Percentiles rank a stretch among this genome's conserved stretches.
Conservation (phyloP, 2,797 vertebrate genomes). For the Leucoraja ocellata region DNA sequence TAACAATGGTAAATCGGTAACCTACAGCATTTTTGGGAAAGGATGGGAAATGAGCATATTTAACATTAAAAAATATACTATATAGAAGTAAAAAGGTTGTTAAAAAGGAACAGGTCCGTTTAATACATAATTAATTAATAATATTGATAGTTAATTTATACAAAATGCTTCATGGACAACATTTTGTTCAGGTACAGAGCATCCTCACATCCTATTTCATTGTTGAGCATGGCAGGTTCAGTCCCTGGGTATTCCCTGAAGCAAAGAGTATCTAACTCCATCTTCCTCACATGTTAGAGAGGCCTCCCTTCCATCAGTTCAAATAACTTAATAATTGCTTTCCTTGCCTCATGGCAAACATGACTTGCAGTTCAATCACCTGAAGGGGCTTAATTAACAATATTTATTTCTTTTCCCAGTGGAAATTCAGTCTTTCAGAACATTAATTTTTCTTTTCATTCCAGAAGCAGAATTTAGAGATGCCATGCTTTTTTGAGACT, state of each 20-base stretch:
- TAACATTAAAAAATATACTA: no score
- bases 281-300: neutral
- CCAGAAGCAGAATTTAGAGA: neutral
- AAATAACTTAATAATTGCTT: no score
- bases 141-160: neutral
- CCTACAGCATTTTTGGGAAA: no score
- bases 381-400: no score
- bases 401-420: no score
- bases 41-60: neutral
- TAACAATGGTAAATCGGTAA: neutral
- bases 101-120: neutral
- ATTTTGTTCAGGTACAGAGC: neutral
- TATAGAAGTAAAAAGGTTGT: no score
- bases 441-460: neutral
- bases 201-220: neutral
- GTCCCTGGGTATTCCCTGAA: neutral
- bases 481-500: neutral
- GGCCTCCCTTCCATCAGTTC: neutral
- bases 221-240: no score
- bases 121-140: neutral
- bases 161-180: neutral
- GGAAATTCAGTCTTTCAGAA: neutral
- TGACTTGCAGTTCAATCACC: no score
- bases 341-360: no score
- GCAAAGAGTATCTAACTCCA: neutral